phyloP scores from a whole-genome alignment of 2,797 vertebrate species.

The Pseudochirops corinnae region DNA sequence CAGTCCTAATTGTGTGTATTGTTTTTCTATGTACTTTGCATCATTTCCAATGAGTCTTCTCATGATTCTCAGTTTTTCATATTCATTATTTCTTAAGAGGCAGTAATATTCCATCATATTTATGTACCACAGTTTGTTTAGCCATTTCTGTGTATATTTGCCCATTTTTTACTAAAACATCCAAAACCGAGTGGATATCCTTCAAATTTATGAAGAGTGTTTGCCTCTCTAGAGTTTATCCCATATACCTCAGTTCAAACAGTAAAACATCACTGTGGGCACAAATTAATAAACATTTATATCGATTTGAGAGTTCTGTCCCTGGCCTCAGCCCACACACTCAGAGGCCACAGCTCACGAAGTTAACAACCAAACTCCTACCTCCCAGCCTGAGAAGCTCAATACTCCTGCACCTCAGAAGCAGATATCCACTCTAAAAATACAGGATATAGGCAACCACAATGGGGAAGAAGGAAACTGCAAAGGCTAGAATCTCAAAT shows the following conservation, averaged over 20 bases:
- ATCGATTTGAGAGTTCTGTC: no score
- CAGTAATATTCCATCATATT: background rate
- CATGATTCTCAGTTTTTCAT: no score
- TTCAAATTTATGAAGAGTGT: background rate
- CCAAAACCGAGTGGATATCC: background rate
- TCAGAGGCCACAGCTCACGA: no score
- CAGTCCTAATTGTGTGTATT: background rate
- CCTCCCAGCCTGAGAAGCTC: no score
- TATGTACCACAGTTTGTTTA: background rate
- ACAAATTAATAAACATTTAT: background rate
- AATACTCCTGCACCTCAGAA: no score
- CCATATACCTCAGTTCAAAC: background rate
- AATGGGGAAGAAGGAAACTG: no score
- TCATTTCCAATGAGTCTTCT: no score
- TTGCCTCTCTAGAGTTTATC: background rate
- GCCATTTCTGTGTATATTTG: background rate
- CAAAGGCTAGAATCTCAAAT: no score
- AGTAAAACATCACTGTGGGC: background rate
- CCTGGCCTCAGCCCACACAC: no score
- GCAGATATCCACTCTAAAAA: no score
- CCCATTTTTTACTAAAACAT: background rate
- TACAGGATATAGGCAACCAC: no score
- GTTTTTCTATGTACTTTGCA: background rate
- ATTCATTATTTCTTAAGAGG: background rate
- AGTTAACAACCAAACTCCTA: no score